Percentiles rank a stretch among this genome's conserved stretches.
Conservation (phyloP, 2,797 vertebrate genomes). For the Macrochelys suwanniensis region DNA sequence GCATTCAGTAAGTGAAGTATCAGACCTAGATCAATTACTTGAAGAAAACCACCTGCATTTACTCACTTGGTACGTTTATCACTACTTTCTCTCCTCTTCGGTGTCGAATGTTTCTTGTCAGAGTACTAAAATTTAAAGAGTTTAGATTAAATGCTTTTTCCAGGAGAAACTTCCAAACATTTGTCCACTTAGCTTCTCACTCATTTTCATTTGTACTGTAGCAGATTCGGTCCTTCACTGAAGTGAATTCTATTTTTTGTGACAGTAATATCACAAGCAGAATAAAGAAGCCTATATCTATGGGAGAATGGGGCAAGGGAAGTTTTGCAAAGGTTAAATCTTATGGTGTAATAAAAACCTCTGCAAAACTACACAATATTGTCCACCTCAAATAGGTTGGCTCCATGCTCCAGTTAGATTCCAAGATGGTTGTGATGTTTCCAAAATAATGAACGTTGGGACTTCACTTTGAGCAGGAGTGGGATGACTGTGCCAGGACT, state of each 20-base stretch:
- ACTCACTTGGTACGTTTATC: slow-evolving; percentile 98
- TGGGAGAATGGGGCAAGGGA: neutral
- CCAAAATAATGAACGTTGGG: neutral
- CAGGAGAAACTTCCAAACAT: neutral
- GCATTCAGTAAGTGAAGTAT: slow-evolving; percentile 19
- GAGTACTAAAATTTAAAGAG: slow-evolving; percentile 83
- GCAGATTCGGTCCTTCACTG: neutral
- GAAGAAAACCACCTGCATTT: neutral
- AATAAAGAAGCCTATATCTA: neutral
- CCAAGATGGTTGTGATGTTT: neutral
- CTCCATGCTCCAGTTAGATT: neutral
- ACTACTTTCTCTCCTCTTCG: slow-evolving; percentile 95
- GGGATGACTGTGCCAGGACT: neutral
- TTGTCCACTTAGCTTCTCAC: neutral
- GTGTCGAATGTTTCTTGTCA: slow-evolving; percentile 97
- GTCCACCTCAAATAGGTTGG: neutral
- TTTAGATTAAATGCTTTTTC: neutral
- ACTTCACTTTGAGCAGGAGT: accelerated
- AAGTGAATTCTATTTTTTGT: neutral
- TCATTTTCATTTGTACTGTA: neutral
- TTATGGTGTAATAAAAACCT: neutral
- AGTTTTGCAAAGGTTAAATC: neutral
- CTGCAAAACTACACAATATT: neutral
- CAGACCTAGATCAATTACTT: neutral
- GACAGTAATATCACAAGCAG: neutral